Base-by-base conservation (phyloP, 2,888 invertebrate genomes). In the Hydroisotoma schaefferi region DNA sequence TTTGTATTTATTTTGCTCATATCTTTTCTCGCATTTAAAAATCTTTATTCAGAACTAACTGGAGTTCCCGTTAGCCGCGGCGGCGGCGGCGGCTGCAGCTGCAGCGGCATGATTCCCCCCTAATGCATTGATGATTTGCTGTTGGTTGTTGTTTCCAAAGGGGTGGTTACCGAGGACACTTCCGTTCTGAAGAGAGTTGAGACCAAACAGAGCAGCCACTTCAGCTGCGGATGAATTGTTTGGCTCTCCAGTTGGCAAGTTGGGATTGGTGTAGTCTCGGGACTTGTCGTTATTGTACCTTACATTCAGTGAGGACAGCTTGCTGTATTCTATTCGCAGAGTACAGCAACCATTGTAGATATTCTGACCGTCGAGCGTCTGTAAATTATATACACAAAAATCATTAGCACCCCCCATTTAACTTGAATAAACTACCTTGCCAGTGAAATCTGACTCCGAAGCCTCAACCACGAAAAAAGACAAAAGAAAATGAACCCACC, bases 271-370 rank as follows among this genome's bases (percentile, higher is more conserved):
- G 83, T 95, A 99, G 82, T 99, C 99, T 65, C 98, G 84, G 65
- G 94, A 95, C 82, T 99, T 99, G 83, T 99, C 99, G 81, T 99
- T 99, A 84, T 99, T 99, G 83, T 95, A 99, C 80, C 97, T 95
- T 73, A 99, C 98, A 81, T 98, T 98, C 75, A 99, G 84, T 74
- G 92, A 93, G 74, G 92, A 89, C 85, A 99, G 86, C 82, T 99
- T 99, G 74, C 95, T 95, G 83, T 95, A 99, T 81, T 99, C 98
- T 79, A 99, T 98, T 79, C 97, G 89, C 76, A 99, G 84, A 58
- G 97, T 98, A 83, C 98, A 98, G 82, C 99, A 99, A 63, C 95
- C 94, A 80, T 95, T 98, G 85, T 98, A 99, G 76, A 98, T 95
- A 80, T 98, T 97, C 80, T 99, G 98, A 46, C 97, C 97, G 78